Evolutionary conservation across 2,113 vertebrate species (phyloP), one percentile per base, ranked within the genome.

Genomic region (Xenus cinereus): DNA sequence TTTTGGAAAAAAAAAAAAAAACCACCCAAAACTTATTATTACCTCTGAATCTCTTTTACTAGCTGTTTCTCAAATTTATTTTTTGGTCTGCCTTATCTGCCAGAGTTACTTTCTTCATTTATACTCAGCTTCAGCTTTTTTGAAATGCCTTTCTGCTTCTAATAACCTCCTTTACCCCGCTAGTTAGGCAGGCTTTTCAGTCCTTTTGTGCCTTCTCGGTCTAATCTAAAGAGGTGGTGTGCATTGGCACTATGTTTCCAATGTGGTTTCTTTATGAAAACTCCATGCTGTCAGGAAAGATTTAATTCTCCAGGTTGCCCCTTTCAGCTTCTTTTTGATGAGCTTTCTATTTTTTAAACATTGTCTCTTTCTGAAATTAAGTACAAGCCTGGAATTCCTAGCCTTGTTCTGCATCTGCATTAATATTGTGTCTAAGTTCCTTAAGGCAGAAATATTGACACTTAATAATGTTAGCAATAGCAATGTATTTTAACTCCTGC

Each of bases 101-200:
- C 50, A 63, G 43, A 92, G 53, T 95, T 84, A 84, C 81, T 95
- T 96, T 84, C 89, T 89, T 86, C 17, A 89, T 89, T 97, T 92
- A 91, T 93, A 64, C 64, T 92, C 85, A 86, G 24, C 32, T 93
- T 88, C 4, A 1, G 12, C 24, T 72, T 90, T 92, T 95, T 72
- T 60, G 10, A 89, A 94, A 89, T 78, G 14, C 1, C 4, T 86
- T 87, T 23, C 51, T 90, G 32, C 76, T 78, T 92, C 51, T 84
- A 93, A 96, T 89, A 87, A 72, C 32, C 39, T 90, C 73, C 35
- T 87, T 96, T 91, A 82, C 89, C 33, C 45, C 91, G 35, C 77
- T 96, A 89, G 84, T 89, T 87, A 91, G 69, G 53, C 5, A 11
- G 57, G 43, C 57, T 89, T 94, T 94, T 84, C 84, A 84, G 39